Conservation (phyloP, 2,888 invertebrate genomes). For the Chesias legatella region DNA sequence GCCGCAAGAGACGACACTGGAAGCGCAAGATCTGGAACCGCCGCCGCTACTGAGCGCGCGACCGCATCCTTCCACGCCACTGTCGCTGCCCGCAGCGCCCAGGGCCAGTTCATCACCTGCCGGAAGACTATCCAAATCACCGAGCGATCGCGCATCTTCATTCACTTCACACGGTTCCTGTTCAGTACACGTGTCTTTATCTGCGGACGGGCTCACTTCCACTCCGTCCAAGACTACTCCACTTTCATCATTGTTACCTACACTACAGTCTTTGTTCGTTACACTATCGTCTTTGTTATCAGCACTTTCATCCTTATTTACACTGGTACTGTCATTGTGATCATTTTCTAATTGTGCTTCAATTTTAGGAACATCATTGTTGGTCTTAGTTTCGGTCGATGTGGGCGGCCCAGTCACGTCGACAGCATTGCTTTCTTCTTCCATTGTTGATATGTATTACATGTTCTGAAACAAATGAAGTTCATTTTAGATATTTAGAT, state of each 20-base stretch:
- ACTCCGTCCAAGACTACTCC: slow-evolving; percentile 34
- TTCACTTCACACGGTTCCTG: slow-evolving; percentile 58
- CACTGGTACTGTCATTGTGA: slow-evolving; percentile 33
- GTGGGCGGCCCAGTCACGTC: slow-evolving; percentile 40
- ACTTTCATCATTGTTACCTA: slow-evolving; percentile 33
- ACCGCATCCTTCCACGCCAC: slow-evolving; percentile 88
- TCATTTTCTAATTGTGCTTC: slow-evolving; percentile 31
- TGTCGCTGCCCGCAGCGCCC: slow-evolving; percentile 87
- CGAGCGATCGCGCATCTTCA: slow-evolving; percentile 66
- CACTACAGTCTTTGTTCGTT: slow-evolving; percentile 34
- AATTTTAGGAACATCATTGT: slow-evolving; percentile 38
- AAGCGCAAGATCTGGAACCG: slow-evolving; percentile 86
- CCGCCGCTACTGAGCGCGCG: slow-evolving; percentile 85
- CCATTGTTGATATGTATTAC: slow-evolving; percentile 63
- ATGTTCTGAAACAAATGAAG: slow-evolving; percentile 71
- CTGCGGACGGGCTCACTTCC: slow-evolving; percentile 33
- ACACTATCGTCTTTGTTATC: slow-evolving; percentile 33
- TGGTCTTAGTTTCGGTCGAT: slow-evolving; percentile 39
- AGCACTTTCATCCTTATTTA: slow-evolving; percentile 42
- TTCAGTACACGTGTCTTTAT: slow-evolving; percentile 50
- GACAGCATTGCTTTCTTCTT: slow-evolving; percentile 51
- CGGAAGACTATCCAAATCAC: slow-evolving; percentile 68
- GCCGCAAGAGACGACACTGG: slow-evolving; percentile 88
- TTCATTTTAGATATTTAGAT: slow-evolving; percentile 6
- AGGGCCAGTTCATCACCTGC: slow-evolving; percentile 63